Evolutionary conservation across 2,888 invertebrate species (phyloP), one percentile per base, ranked within the genome.

Genomic region (Trichogramma evanescens): DNA sequence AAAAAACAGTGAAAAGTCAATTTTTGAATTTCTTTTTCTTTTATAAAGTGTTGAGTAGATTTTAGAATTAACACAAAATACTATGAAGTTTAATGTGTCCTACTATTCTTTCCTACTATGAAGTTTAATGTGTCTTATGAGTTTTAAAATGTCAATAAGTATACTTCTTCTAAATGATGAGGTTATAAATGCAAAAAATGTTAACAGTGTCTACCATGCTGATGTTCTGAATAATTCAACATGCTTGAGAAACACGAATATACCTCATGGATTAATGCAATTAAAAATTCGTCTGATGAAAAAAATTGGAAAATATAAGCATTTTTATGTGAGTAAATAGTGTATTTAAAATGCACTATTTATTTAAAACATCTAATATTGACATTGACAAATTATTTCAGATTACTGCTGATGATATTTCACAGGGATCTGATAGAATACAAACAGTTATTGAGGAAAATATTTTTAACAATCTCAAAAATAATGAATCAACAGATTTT

Each of bases 271-370:
- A 3, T 63, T 76, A 2, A 78, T 80, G 78, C 71, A 75, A 8
- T 67, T 80, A 45, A 81, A 82, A 68, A 64, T 80, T 49, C 72
- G 80, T 51, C 69, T 82, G 48, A 67, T 81, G 54, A 69, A 78
- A 54, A 66, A 69, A 54, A 65, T 71, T 26, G 26, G 26, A 45
- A 74, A 77, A 57, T 76, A 78, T 66, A 72, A 70, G 40, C 54
- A 54, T 9, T 57, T 64, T 55, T 41, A 54, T 41, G 64, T 64
- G 44, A 56, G 57, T 54, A 46, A 26, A 26, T 26, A 26, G 26
- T 26, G 26, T 26, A 26, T 26, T 26, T 26, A 26, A 26, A 1
- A 26, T 26, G 26, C 26, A n/a, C n/a, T n/a, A n/a, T n/a, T n/a
- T n/a, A n/a, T n/a, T n/a, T n/a, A n/a, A n/a, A n/a, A n/a, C 2